Evolutionary conservation across 1,140 invertebrate species (phyloP).

Genomic region (Reticulitermes speratus): DNA sequence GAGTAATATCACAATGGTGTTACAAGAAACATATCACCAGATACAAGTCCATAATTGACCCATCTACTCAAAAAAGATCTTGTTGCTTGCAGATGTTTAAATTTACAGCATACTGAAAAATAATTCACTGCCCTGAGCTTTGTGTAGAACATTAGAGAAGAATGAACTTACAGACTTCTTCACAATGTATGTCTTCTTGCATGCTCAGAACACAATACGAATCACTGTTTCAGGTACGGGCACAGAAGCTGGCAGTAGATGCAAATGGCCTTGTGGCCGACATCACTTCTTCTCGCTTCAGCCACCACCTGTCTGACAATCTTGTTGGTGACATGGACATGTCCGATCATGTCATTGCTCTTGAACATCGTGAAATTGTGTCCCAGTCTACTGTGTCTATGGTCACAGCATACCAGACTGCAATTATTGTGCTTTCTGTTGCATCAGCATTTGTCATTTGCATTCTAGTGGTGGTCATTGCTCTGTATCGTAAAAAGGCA

Average conservation of each 20-base stretch:
- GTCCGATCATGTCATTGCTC: conserved; percentile 52
- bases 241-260: neutral
- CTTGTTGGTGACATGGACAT: conserved; percentile 36
- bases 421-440: conserved; percentile 65
- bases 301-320: conserved; percentile 53
- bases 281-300: conserved; percentile 62
- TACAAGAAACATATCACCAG: too few species aligned
- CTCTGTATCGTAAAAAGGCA: conserved; percentile 57
- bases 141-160: too few species aligned
- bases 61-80: too few species aligned
- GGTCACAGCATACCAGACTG: conserved; percentile 67
- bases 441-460: conserved; percentile 71
- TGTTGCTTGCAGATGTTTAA: too few species aligned
- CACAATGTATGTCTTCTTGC: neutral
- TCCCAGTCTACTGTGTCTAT: conserved; percentile 62
- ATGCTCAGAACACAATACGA: neutral
- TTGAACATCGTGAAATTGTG: conserved; percentile 67
- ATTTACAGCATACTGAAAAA: too few species aligned
- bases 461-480: conserved; percentile 63
- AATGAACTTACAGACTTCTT: too few species aligned
- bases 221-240: neutral
- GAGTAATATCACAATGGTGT: neutral
- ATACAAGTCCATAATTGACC: too few species aligned
- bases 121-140: too few species aligned
- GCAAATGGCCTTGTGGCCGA: conserved; percentile 52